These are phyloP conservation scores for Pelagia noctiluca DNA, from an alignment of 30 jellyfish, hydroid and myxozoan species.

Conservation along the genomic window DNA sequence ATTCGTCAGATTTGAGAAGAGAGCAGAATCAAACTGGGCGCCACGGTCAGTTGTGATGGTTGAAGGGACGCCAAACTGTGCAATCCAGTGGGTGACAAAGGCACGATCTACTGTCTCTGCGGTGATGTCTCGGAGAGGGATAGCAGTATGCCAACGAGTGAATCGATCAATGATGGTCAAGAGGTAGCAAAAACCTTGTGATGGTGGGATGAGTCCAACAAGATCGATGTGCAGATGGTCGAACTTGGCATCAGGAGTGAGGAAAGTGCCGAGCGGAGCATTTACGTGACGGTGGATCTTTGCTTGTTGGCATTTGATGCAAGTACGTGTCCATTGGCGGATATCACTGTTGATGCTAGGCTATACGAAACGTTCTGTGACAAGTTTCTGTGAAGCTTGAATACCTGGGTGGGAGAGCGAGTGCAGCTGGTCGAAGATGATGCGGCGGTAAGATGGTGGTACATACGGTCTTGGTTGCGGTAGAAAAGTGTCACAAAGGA, in stretches of 20 bases:
- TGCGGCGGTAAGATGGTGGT: slow-evolving; percentile 10
- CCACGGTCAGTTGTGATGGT: slow-evolving; percentile 70
- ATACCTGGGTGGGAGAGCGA: slow-evolving; percentile 26
- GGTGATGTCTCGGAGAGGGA: slow-evolving; percentile 34
- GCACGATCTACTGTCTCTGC: slow-evolving; percentile 53
- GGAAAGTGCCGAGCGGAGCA: slow-evolving; percentile 12
- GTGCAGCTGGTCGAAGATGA: slow-evolving; percentile 2
- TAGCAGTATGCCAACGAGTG: slow-evolving; percentile 63
- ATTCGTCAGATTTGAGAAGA: neutral
- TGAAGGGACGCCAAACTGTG: slow-evolving; percentile 51
- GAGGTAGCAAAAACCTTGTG: slow-evolving; percentile 3
- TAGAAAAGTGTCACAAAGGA: neutral
- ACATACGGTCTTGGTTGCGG: slow-evolving; percentile 4
- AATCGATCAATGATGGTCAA: slow-evolving; percentile 4
- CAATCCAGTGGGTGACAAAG: slow-evolving; percentile 30
- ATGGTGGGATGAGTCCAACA: slow-evolving; percentile 27
- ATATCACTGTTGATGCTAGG: neutral
- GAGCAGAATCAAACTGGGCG: slow-evolving; percentile 38
- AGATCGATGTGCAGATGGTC: slow-evolving; percentile 17
- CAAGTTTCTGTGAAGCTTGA: slow-evolving; percentile 3
- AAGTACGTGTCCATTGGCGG: neutral
- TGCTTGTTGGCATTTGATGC: slow-evolving; percentile 21
- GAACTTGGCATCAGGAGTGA: slow-evolving; percentile 17
- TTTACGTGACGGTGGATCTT: slow-evolving; percentile 15
- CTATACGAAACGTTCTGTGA: slow-evolving; percentile 24